phyloP scores from a whole-genome alignment of 2,888 invertebrate species.

The Cheilosia variabilis region DNA sequence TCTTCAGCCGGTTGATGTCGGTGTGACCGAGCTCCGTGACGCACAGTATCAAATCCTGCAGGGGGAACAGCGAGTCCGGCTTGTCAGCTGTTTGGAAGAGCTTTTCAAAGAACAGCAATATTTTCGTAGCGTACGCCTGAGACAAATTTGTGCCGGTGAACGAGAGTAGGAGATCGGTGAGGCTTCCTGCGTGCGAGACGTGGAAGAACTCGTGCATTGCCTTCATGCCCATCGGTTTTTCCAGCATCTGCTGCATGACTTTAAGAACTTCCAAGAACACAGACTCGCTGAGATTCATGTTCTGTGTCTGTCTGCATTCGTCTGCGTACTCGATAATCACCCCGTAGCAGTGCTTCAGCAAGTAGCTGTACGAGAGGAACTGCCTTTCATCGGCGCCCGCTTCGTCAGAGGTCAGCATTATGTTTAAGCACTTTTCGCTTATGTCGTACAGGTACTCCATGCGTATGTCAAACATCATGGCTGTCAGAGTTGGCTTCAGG shows the following conservation, averaged over 20 bases:
- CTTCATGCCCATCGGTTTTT: constrained; percentile 91
- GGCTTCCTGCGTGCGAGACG: constrained; percentile 86
- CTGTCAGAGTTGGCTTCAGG: constrained; percentile 82
- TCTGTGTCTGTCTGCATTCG: constrained; percentile 78
- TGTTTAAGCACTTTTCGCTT: constrained; percentile 86
- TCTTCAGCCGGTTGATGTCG: constrained; percentile 87
- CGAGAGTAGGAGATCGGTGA: constrained; percentile 91
- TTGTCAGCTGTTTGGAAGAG: constrained; percentile 88
- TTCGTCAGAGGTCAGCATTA: constrained; percentile 79
- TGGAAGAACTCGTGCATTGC: constrained; percentile 93
- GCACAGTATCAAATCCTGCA: constrained; percentile 88
- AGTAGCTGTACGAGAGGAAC: constrained; percentile 86
- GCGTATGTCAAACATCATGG: constrained; percentile 90
- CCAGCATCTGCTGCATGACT: constrained; percentile 94
- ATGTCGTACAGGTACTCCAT: constrained; percentile 90
- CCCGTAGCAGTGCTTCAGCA: constrained; percentile 88
- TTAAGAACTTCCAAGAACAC: constrained; percentile 84
- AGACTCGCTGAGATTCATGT: constrained; percentile 80
- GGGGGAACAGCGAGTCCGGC: constrained; percentile 86
- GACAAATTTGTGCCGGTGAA: constrained; percentile 90
- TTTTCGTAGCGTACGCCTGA: constrained; percentile 89
- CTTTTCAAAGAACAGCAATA: constrained; percentile 92
- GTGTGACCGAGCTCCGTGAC: constrained; percentile 88
- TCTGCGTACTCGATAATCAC: constrained; percentile 87
- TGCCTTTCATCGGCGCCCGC: constrained; percentile 86